Base-by-base conservation (phyloP, 2,888 invertebrate genomes). In the Perizoma flavofasciatum region DNA sequence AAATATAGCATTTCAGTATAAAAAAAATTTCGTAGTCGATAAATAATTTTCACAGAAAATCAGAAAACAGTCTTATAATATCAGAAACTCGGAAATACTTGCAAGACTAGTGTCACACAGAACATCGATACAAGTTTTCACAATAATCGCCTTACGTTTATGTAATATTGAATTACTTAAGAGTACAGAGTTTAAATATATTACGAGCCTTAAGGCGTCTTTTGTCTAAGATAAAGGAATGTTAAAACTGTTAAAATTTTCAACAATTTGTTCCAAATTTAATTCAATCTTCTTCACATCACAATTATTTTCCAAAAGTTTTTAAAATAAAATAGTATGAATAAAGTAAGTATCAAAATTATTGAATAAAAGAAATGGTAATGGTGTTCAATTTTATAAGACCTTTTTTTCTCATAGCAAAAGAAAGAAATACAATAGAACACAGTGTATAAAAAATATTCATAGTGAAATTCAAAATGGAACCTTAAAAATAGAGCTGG, bases 51-150 rank as follows among this genome's bases (percentile, higher is more conserved):
- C 71, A 76, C 70, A 77, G 73, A 77, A 78, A 80, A 78, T 76
- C 73, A 75, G 59, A 76, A 75, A 81, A 82, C 89, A 89, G 89
- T 89, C 89, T 89, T 86, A 78, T 83, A 77, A 75, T 61, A 78
- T 78, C 67, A 78, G 78, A 82, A 81, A 80, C 69, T 69, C 71
- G 72, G 69, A 80, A 81, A 77, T 82, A 84, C 79, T 81, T 77
- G 71, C 78, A 79, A 81, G 85, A 83, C 84, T 84, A 85, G 85
- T 70, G 73, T 75, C 83, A 79, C 80, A 81, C 77, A 74, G 74
- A 78, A 71, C 73, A 74, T 75, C 74, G 67, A 75, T 74, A 75
- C 73, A 79, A 77, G 72, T 72, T 74, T 75, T 74, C 71, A 63
- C 64, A 55, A 55, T 40, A 59, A 53, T 55, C 68, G 58, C 69